Percentiles rank a stretch among this genome's conserved stretches.
These are phyloP conservation scores for Gymnothorax javanicus DNA, from an alignment of 2,797 vertebrate genomes.

Conservation along the genomic window DNA sequence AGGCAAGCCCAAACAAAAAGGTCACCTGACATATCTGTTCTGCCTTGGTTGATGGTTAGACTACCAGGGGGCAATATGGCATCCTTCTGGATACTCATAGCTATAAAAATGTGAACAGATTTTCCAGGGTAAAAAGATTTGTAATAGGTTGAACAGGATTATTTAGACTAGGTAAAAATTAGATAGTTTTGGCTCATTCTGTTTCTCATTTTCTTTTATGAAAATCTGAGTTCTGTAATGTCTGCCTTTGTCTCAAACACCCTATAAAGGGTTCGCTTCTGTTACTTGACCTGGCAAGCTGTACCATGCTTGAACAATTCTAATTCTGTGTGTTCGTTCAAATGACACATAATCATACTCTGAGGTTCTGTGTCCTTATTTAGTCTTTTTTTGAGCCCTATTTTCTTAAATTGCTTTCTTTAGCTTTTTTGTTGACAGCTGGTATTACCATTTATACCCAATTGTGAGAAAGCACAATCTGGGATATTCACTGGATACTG, in stretches of 20 bases:
- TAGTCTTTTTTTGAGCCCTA: background rate
- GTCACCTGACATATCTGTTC: constrained; percentile 66
- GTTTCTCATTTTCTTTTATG: background rate
- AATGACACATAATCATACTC: background rate
- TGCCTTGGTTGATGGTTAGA: constrained; percentile 30
- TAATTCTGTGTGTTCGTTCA: background rate
- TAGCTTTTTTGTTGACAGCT: background rate
- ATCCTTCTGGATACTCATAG: background rate
- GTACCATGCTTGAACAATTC: background rate
- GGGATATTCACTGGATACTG: no score
- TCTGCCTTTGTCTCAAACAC: background rate
- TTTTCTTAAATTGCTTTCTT: background rate
- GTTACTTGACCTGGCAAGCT: background rate
- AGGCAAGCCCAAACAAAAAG: constrained; percentile 50
- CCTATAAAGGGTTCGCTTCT: background rate
- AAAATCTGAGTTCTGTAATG: background rate
- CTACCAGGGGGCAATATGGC: background rate
- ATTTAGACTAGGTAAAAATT: background rate
- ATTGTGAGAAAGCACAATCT: no score
- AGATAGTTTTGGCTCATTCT: background rate
- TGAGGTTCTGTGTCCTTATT: background rate
- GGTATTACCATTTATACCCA: background rate
- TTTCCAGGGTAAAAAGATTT: background rate
- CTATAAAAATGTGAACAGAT: background rate
- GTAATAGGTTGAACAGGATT: background rate